A percentile compares a stretch with the other conserved stretches of the same genome.
These are phyloP conservation scores for Helicoverpa zea DNA, from an alignment of 1,140 invertebrate genomes.

Conservation along the genomic window DNA sequence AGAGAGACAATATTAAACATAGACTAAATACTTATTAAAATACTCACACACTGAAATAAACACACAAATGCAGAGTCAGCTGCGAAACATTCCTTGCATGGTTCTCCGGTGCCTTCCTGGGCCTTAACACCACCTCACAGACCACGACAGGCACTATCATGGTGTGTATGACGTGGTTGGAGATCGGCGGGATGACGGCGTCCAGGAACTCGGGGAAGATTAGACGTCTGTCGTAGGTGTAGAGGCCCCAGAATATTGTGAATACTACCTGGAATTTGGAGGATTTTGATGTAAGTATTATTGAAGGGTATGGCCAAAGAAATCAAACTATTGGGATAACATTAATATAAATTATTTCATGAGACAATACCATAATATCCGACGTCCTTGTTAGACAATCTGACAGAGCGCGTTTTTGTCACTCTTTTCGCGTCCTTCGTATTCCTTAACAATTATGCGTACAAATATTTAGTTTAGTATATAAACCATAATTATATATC, in stretches of 20 bases:
- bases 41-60: conserved; percentile 72
- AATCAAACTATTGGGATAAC: too few species aligned
- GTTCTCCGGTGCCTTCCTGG: conserved; percentile 58
- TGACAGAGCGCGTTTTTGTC: too few species aligned
- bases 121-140: conserved; percentile 63
- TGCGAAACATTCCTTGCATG: conserved; percentile 62
- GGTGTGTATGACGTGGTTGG: conserved; percentile 75
- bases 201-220: conserved; percentile 66
- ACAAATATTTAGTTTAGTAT: too few species aligned
- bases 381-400: too few species aligned
- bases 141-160: conserved; percentile 62
- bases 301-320: too few species aligned
- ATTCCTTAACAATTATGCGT: too few species aligned
- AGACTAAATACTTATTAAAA: not conserved
- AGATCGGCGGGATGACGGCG: conserved; percentile 57
- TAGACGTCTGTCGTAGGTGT: conserved; percentile 62
- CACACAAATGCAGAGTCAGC: conserved; percentile 53
- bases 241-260: conserved; percentile 71
- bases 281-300: not conserved
- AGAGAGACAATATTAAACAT: too few species aligned
- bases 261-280: conserved; percentile 59
- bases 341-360: too few species aligned
- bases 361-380: too few species aligned
- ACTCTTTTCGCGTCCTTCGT: too few species aligned
- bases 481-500: too few species aligned